Evolutionary conservation across 2,113 vertebrate genomes (phyloP), one percentile per base, ranked within the genome.

Genomic region (Nerophis lumbriciformis): DNA sequence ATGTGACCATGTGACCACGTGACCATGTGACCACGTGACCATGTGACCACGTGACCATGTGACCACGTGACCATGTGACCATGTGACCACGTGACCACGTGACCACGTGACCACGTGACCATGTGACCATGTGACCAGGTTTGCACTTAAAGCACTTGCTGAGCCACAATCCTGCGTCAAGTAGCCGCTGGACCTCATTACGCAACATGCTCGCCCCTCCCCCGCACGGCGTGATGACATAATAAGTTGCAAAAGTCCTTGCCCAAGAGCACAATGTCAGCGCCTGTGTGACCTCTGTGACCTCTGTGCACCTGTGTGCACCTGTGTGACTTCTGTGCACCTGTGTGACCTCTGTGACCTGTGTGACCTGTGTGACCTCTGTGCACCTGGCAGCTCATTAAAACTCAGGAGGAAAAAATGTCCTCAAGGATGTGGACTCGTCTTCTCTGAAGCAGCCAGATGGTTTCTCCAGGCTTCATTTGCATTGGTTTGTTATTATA

Each of bases 381-480:
- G 66, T 69, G 67, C 61, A 28, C 50, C 45, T 39, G 68, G 57
- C 69, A 78, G 69, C 73, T 84, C 73, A 85, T 88, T 85, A 85
- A 76, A 42, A 19, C 49, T 21, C 19, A 21, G 42, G 7, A 13
- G 16, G 16, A 39, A 2, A 13, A 75, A 85, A 76, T 60, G 66
- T 85, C 79, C 55, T 57, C 69, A 70, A 74, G 82, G 85, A 77
- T 72, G 71, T 73, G 66, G 69, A 75, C 72, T 79, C 73, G 80
- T 84, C 80, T 83, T 72, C 74, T 28, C 77, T 80, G 79, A 76
- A 73, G 77, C 77, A 78, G 66, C 84, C 77, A 77, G 66, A 83
- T 83, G 85, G 81, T 80, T 4, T 28, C 71, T 12, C 51, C 66
- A 67, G 87, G 83, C 85, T 85, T 79, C 61, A 89, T 89, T 88